Conservation (phyloP, 1,140 invertebrate genomes). For the Cyclargus thomasi region DNA sequence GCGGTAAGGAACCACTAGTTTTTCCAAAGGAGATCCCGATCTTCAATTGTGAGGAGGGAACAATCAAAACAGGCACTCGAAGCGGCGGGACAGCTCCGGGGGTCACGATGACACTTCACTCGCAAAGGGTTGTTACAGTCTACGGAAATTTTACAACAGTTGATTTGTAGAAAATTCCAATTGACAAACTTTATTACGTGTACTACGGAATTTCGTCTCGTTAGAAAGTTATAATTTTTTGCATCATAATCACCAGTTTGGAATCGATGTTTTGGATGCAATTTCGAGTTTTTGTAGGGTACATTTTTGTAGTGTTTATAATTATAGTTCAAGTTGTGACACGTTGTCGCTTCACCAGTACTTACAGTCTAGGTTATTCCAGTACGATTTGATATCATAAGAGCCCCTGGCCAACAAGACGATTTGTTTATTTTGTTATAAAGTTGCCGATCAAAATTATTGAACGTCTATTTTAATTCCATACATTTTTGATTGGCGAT, state of each 20-base stretch:
- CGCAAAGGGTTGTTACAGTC: slow-evolving; percentile 55
- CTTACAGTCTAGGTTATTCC: no score
- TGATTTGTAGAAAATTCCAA: slow-evolving; percentile 55
- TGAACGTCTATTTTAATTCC: no score
- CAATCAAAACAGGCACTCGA: slow-evolving; percentile 43
- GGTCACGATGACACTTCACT: slow-evolving; percentile 39
- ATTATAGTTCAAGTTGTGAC: no score
- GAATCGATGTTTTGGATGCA: background rate
- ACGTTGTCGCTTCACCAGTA: no score
- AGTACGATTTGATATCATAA: no score
- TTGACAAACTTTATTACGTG: slow-evolving; percentile 40
- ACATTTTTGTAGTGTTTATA: no score
- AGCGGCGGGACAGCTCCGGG: slow-evolving; percentile 38
- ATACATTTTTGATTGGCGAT: no score
- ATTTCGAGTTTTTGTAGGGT: no score
- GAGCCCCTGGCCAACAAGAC: no score
- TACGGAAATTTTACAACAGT: slow-evolving; percentile 48
- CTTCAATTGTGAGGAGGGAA: slow-evolving; percentile 35
- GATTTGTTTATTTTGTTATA: no score
- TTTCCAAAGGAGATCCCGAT: slow-evolving; percentile 27
- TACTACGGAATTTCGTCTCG: background rate
- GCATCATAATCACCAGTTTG: background rate
- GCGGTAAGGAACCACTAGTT: slow-evolving; percentile 28
- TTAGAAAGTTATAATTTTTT: background rate
- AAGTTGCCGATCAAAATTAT: no score